A percentile compares a stretch with the other conserved stretches of the same genome.
Evolutionary conservation across 2,797 vertebrate genomes (phyloP).

Genomic region (Karalla daura): DNA sequence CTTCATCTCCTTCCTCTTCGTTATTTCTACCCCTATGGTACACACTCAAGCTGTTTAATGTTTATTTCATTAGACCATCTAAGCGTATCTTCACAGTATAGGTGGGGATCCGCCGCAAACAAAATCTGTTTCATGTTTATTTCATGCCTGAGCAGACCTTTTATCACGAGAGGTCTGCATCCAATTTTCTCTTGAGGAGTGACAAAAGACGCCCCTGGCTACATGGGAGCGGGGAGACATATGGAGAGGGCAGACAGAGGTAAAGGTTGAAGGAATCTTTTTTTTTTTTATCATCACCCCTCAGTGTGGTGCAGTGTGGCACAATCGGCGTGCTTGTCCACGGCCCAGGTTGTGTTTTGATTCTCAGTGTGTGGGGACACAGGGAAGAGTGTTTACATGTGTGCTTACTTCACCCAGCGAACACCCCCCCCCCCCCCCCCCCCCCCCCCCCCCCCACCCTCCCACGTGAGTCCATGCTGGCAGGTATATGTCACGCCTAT

Average conservation of each 20-base stretch:
- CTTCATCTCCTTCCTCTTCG: too few species aligned
- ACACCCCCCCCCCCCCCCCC: constrained; percentile 48
- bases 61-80: constrained; percentile 46
- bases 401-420: constrained; percentile 61
- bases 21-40: too few species aligned
- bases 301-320: constrained; percentile 29
- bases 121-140: constrained; percentile 57
- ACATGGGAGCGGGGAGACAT: constrained; percentile 24
- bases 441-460: constrained; percentile 46
- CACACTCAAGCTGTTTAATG: constrained; percentile 33
- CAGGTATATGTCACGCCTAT: constrained; percentile 75
- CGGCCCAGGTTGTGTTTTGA: constrained; percentile 37
- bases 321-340: constrained; percentile 36
- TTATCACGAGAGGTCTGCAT: constrained; percentile 45
- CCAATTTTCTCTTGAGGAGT: constrained; percentile 40
- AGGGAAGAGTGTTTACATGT: constrained; percentile 67
- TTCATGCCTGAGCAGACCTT: constrained; percentile 49
- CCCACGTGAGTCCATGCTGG: constrained; percentile 66
- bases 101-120: constrained; percentile 14
- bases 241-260: constrained; percentile 7
- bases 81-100: constrained; percentile 26
- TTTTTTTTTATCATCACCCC: too few species aligned
- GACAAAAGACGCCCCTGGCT: constrained; percentile 44
- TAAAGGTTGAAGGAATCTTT: constrained; percentile 37
- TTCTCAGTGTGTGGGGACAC: constrained; percentile 41